A percentile compares a stretch with the other conserved stretches of the same genome.
Conservation (phyloP, 2,888 invertebrate species). For the Pecten maximus region DNA sequence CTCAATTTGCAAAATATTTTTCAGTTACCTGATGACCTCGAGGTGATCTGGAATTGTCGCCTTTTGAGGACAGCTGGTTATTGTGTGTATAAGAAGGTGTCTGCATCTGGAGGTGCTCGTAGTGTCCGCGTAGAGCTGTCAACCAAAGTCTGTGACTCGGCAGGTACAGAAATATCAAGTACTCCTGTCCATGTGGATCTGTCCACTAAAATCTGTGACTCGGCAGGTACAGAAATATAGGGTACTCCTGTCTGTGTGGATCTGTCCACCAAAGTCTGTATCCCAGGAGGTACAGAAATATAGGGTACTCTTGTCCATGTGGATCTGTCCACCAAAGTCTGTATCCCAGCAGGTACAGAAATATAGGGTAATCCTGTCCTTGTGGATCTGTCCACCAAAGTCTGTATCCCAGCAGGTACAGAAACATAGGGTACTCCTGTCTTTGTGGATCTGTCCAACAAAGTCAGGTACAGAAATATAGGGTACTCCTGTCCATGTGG, state of each 20-base stretch:
- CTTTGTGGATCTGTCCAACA: too few relatives aligned
- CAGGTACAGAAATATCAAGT: constrained; percentile 66
- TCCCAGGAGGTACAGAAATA: constrained; percentile 48
- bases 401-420: too few relatives aligned
- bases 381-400: too few relatives aligned
- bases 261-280: constrained; percentile 55
- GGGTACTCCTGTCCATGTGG: too few relatives aligned
- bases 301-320: too few relatives aligned
- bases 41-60: constrained; percentile 91
- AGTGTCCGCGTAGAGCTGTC: constrained; percentile 89
- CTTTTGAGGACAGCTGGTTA: constrained; percentile 92
- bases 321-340: neutral
- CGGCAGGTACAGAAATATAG: neutral
- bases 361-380: too few relatives aligned
- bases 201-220: neutral
- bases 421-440: too few relatives aligned
- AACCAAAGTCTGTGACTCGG: constrained; percentile 87
- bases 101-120: constrained; percentile 80
- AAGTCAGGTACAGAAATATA: too few relatives aligned
- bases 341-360: neutral
- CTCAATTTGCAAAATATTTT: too few relatives aligned
- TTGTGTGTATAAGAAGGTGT: constrained; percentile 84
- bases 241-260: neutral
- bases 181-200: neutral
- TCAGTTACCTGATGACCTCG: constrained; percentile 87